Base-by-base conservation (phyloP, 2,888 invertebrate species). In the Apotomis capreana region DNA sequence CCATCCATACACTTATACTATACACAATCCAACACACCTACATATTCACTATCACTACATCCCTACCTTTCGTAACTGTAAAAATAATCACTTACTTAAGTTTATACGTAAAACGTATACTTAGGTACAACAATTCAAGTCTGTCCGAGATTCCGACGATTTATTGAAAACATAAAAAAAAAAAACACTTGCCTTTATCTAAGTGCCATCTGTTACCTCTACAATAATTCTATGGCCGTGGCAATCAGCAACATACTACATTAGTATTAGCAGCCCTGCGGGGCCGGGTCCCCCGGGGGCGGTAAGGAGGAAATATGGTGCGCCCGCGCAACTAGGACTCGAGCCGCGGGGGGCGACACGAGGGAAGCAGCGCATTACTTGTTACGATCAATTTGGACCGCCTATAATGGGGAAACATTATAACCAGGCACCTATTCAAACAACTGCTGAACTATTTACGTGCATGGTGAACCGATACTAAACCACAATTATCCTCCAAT, bases 231-330 rank as follows among this genome's bases (percentile, higher is more conserved):
- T n/a, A 52, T 15, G 9, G 36, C 6, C 5, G 26, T 36, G 49
- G 58, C 15, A 37, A 68, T 68, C 51, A 70, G 15, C 26, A 6
- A 59, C 26, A 9, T 13, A 44, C 10, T 52, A 54, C 51, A 59
- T 65, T 59, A 64, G 52, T 59, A 46, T 68, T 61, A 61, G n/a
- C 4, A 36, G 36, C 63, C 13, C 55, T 46, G 13, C 46, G 59
- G 12, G 13, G 44, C 57, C 0, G 3, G 49, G 26, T 55, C 61
- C 70, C 70, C 10, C 55, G 54, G 67, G 37, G n/a, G 70, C 12
- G 65, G 55, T 67, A 65, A 70, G 54, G 15, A 40, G 65, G 37
- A 70, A 37, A 55, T 49, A 70, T 70, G 70, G 26, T 26, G 65
- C 70, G 65, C 67, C 55, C 0, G 67, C 55, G 37, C 40, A 10